These are phyloP conservation scores for Junco hyemalis DNA, from an alignment of 2,113 vertebrate genomes.

Conservation along the genomic window DNA sequence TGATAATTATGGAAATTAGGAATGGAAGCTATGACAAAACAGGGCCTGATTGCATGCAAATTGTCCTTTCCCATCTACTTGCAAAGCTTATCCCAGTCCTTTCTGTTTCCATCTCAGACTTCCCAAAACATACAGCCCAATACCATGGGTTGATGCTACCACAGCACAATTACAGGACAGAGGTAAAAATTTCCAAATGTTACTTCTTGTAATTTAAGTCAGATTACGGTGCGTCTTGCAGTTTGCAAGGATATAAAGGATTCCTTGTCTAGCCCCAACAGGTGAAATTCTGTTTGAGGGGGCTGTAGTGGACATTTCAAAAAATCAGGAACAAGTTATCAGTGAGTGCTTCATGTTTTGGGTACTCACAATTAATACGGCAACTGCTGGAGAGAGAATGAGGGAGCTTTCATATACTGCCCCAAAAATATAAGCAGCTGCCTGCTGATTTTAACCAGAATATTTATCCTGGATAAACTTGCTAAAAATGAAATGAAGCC, in stretches of 20 bases:
- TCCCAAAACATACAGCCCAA: not conserved
- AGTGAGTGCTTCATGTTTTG: not conserved
- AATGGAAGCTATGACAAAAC: not conserved
- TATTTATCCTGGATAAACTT: slow-evolving; percentile 90
- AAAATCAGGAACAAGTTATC: not conserved
- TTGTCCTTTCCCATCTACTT: not conserved
- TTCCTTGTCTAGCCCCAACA: not conserved
- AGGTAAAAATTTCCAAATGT: not conserved
- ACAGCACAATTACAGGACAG: not conserved
- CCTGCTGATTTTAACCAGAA: slow-evolving; percentile 78
- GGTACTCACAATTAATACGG: slow-evolving; percentile 80
- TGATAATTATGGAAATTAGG: not conserved
- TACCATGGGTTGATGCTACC: not conserved
- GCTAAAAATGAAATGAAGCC: slow-evolving; percentile 57
- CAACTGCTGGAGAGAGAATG: slow-evolving; percentile 75
- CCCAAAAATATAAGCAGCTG: slow-evolving; percentile 75
- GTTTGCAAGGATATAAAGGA: not conserved
- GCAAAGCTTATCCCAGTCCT: not conserved
- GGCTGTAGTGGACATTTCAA: not conserved
- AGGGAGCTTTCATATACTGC: slow-evolving; percentile 81
- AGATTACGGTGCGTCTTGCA: not conserved
- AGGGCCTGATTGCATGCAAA: not conserved
- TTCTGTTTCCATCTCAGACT: not conserved
- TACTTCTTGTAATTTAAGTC: not conserved
- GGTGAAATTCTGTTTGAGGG: not conserved